Percentiles rank a stretch among this genome's conserved stretches.
Conservation (phyloP, 1,140 invertebrate species). For the Brachionus plicatilis region DNA sequence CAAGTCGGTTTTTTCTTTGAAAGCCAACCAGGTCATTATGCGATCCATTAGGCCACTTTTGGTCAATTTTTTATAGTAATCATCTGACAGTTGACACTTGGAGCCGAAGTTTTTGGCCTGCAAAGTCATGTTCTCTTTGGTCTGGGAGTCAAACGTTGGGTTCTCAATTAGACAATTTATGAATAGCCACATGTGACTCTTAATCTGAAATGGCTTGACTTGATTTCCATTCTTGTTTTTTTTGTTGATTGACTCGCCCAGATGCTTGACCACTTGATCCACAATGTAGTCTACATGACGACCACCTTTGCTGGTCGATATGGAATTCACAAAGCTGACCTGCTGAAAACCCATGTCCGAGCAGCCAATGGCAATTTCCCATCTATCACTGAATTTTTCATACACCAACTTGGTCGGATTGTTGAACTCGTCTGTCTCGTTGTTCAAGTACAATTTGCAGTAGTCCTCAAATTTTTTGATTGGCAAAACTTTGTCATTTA, state of each 20-base stretch:
- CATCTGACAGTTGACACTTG: constrained; percentile 80
- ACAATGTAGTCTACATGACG: constrained; percentile 91
- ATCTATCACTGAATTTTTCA: constrained; percentile 76
- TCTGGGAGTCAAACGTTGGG: constrained; percentile 98
- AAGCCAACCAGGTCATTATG: constrained; percentile 81
- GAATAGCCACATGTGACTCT: constrained; percentile 96
- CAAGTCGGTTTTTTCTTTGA: constrained; percentile 64
- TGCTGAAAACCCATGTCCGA: constrained; percentile 90
- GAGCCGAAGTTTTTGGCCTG: constrained; percentile 92
- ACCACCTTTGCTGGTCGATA: constrained; percentile 98
- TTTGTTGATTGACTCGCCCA: constrained; percentile 79
- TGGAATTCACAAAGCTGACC: constrained; percentile 98
- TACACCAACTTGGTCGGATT: constrained; percentile 79
- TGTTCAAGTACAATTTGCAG: constrained; percentile 81
- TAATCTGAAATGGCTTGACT: constrained; percentile 84
- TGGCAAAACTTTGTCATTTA: constrained; percentile 82
- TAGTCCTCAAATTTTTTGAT: constrained; percentile 95
- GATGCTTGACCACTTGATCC: constrained; percentile 77
- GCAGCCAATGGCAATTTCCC: constrained; percentile 88
- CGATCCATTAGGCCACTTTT: constrained; percentile 88
- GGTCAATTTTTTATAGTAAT: constrained; percentile 58
- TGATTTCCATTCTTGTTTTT: constrained; percentile 62
- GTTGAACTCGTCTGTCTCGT: constrained; percentile 64
- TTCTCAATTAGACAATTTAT: constrained; percentile 98
- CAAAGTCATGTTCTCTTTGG: constrained; percentile 97